These are phyloP conservation scores for Mystacides longicornis DNA, from an alignment of 2,888 invertebrate genomes.

Conservation along the genomic window DNA sequence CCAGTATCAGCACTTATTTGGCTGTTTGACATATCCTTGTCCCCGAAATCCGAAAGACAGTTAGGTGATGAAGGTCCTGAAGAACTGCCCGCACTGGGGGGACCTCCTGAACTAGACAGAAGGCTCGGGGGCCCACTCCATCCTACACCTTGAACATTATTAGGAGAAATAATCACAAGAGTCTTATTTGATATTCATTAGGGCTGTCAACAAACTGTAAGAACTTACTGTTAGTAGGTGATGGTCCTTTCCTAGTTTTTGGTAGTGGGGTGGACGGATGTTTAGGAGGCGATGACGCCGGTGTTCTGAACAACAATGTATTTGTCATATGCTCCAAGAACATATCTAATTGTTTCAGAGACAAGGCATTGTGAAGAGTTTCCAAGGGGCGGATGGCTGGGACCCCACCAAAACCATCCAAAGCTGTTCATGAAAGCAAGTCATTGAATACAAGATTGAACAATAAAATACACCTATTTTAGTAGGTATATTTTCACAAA, in stretches of 20 bases:
- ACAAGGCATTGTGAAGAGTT: constrained; percentile 94
- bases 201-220: no score
- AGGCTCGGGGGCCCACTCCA: constrained; percentile 85
- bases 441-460: no score
- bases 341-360: constrained; percentile 80
- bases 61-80: constrained; percentile 77
- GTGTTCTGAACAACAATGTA: constrained; percentile 64
- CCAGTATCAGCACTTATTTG: constrained; percentile 59
- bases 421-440: constrained; percentile 39
- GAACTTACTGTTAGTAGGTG: constrained; percentile 45
- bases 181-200: no score
- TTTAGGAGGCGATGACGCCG: constrained; percentile 64
- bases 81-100: constrained; percentile 58
- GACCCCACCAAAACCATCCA: constrained; percentile 85
- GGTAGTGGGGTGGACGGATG: constrained; percentile 51
- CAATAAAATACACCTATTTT: no score
- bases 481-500: no score
- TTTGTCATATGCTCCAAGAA: constrained; percentile 84
- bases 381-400: constrained; percentile 95
- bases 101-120: constrained; percentile 50
- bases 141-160: constrained; percentile 40
- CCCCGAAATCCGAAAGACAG: constrained; percentile 48
- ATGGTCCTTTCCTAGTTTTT: constrained; percentile 32
- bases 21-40: constrained; percentile 55
- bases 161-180: not conserved